These are phyloP conservation scores for Drosophila kohkoa DNA, from an alignment of 1,140 invertebrate species.

Conservation along the genomic window DNA sequence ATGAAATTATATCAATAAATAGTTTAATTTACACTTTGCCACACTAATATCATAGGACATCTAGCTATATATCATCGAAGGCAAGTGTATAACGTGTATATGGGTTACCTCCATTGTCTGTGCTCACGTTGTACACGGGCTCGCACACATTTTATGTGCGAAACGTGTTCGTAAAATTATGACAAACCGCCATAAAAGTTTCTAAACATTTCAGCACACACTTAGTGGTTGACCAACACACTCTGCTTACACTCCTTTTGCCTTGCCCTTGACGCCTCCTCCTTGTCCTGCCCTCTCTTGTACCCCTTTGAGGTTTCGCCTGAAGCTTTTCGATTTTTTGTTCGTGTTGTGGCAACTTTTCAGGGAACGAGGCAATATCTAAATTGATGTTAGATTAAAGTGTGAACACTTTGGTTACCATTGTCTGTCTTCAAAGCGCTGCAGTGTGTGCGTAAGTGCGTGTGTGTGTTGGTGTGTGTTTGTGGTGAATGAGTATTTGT, in stretches of 20 bases:
- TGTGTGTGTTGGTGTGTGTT: constrained; percentile 21
- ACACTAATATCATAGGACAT: constrained; percentile 10
- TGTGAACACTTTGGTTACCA: constrained; percentile 29
- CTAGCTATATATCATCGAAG: not conserved
- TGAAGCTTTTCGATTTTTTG: not conserved
- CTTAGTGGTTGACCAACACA: constrained; percentile 39
- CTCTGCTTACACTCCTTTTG: not conserved
- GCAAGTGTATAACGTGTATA: not conserved
- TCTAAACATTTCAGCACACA: constrained; percentile 71
- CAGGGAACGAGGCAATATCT: constrained; percentile 16
- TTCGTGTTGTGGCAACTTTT: constrained; percentile 12
- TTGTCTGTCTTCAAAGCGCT: constrained; percentile 19
- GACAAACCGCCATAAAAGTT: constrained; percentile 73
- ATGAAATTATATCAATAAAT: constrained; percentile 15
- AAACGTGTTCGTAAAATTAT: constrained; percentile 74
- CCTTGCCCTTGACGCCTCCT: not conserved
- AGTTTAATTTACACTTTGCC: constrained; percentile 26
- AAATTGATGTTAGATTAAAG: constrained; percentile 49
- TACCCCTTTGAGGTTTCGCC: constrained; percentile 5
- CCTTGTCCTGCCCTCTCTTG: not conserved
- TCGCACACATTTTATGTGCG: constrained; percentile 59
- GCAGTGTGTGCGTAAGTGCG: constrained; percentile 14
- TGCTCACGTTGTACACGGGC: constrained; percentile 25
- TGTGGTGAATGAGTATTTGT: not conserved
- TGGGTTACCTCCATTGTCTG: constrained; percentile 7